These are phyloP conservation scores for Falco naumanni DNA, from an alignment of 2,797 vertebrate species.

Conservation along the genomic window DNA sequence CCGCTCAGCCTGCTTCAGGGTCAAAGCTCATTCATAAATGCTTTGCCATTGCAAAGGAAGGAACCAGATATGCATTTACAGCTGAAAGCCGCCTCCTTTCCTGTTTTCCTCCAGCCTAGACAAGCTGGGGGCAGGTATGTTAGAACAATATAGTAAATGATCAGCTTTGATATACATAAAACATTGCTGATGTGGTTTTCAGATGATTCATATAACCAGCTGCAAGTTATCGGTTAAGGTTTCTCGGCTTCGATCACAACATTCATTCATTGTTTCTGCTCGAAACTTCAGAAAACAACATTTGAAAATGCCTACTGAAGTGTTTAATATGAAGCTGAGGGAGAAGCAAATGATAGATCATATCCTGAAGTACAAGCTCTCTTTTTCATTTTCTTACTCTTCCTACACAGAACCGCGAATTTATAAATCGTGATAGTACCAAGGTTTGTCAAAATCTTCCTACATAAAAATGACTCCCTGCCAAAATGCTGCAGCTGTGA, in stretches of 20 bases:
- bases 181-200: not conserved
- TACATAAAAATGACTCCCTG: not conserved
- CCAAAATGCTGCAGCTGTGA: not conserved
- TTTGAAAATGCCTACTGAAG: constrained; percentile 27
- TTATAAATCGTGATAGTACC: not conserved
- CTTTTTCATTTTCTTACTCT: constrained; percentile 28
- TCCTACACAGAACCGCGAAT: not conserved
- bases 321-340: not conserved
- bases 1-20: not conserved
- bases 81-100: not conserved
- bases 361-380: constrained; percentile 1
- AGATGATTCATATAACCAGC: not conserved
- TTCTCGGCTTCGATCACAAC: not conserved
- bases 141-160: not conserved
- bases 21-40: constrained; percentile 33
- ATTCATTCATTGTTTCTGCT: not conserved
- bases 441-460: not conserved
- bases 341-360: constrained; percentile 7
- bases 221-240: not conserved
- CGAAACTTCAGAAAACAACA: not conserved
- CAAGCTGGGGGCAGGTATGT: not conserved
- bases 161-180: not conserved
- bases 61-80: not conserved
- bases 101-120: not conserved
- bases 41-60: not conserved